Evolutionary conservation across 2,113 vertebrate genomes (phyloP).

Genomic region (Aleadryas rufinucha): DNA sequence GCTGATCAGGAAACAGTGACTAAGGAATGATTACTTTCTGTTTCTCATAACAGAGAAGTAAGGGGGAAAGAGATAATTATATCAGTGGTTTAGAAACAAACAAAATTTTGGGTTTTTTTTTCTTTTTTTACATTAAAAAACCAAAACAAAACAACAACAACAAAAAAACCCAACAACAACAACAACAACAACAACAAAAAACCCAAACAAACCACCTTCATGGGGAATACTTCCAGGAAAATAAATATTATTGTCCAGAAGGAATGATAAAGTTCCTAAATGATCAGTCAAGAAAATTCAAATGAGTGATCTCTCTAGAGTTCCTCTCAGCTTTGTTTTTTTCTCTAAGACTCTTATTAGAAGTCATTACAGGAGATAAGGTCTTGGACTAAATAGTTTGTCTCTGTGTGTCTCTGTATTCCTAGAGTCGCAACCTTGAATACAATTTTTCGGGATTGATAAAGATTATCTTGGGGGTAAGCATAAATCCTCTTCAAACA

Average conservation of each 20-base stretch:
- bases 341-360: background rate
- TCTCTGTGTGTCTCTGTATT: background rate
- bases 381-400: background rate
- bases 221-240: background rate
- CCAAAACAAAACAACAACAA: too few relatives aligned
- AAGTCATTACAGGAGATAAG: background rate
- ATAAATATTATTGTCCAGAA: background rate
- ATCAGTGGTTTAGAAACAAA: background rate
- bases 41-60: background rate
- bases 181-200: too few relatives aligned
- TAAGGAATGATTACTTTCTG: background rate
- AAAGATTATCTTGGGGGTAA: background rate
- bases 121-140: background rate
- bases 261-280: background rate
- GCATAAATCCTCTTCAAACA: background rate
- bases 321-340: background rate
- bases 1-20: background rate
- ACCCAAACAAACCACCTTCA: background rate
- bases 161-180: too few relatives aligned
- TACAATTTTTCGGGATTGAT: background rate
- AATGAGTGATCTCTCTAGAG: background rate
- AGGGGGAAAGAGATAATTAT: background rate
- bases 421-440: background rate
- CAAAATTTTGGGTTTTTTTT: fast-evolving
- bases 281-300: background rate